Conservation (phyloP, 2,888 invertebrate species). For the Xestia c-nigrum region DNA sequence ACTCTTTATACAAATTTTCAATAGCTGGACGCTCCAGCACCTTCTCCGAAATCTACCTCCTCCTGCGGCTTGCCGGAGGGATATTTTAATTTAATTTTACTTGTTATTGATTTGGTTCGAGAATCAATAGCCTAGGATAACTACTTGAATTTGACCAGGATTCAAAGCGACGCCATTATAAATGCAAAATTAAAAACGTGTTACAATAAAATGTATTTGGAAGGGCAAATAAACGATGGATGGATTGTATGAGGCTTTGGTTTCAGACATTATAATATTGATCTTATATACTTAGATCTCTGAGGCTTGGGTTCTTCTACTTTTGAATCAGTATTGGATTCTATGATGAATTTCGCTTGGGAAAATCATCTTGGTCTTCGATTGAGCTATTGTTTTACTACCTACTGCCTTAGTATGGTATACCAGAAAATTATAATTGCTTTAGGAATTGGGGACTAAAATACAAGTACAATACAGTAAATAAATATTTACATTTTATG, state of each 20-base stretch:
- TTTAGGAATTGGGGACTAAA: neutral
- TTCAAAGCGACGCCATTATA: too few relatives aligned
- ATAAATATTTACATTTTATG: conserved; percentile 23
- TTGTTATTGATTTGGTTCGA: too few relatives aligned
- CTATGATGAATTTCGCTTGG: neutral
- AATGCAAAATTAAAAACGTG: too few relatives aligned
- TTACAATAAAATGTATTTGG: too few relatives aligned
- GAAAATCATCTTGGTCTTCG: neutral
- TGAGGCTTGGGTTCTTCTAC: neutral
- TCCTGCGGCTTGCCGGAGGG: too few relatives aligned
- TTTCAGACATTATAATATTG: neutral
- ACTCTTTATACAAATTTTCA: too few relatives aligned
- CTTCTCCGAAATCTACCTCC: too few relatives aligned
- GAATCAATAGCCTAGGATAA: too few relatives aligned
- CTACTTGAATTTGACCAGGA: too few relatives aligned
- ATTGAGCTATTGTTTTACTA: neutral
- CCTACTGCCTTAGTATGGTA: neutral
- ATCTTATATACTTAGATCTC: neutral
- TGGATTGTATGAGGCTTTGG: neutral
- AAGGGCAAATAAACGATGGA: too few relatives aligned
- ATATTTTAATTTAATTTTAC: too few relatives aligned
- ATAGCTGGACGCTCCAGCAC: too few relatives aligned
- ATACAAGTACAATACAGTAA: neutral
- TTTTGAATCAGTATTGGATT: neutral
- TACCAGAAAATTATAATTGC: neutral